phyloP scores from a whole-genome alignment of 2,797 vertebrate genomes.

The Dicrostonyx torquatus region DNA sequence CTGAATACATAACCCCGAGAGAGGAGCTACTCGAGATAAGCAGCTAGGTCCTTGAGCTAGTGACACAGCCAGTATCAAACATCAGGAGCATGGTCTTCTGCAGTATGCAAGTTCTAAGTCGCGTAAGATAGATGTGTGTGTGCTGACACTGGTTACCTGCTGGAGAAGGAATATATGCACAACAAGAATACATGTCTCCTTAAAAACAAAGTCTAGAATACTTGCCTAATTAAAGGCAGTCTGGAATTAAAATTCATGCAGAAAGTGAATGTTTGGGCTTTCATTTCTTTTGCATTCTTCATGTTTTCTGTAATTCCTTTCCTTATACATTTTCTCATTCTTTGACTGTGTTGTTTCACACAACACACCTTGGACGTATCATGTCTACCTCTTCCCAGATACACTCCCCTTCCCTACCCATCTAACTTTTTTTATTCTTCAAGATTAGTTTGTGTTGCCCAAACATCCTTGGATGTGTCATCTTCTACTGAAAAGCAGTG shows the following conservation, averaged over 20 bases:
- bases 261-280: not conserved
- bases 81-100: not conserved
- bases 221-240: not conserved
- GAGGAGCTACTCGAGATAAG: not conserved
- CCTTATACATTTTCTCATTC: not conserved
- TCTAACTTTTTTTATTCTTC: not conserved
- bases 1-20: not conserved
- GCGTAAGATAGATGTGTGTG: not conserved
- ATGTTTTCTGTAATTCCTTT: not conserved
- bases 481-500: not conserved
- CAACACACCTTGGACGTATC: not conserved
- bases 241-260: conserved; percentile 20
- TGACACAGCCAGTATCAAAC: not conserved
- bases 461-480: not conserved
- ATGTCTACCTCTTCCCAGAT: not conserved
- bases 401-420: not conserved
- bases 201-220: not conserved
- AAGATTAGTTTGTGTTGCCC: not conserved
- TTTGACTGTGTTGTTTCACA: not conserved
- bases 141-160: not conserved
- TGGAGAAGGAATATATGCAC: not conserved
- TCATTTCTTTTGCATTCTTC: not conserved
- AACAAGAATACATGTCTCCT: not conserved
- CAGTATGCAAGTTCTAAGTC: not conserved
- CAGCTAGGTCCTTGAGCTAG: not conserved